phyloP scores from a whole-genome alignment of 2,797 vertebrate species.

The Fistularia tabacaria region DNA sequence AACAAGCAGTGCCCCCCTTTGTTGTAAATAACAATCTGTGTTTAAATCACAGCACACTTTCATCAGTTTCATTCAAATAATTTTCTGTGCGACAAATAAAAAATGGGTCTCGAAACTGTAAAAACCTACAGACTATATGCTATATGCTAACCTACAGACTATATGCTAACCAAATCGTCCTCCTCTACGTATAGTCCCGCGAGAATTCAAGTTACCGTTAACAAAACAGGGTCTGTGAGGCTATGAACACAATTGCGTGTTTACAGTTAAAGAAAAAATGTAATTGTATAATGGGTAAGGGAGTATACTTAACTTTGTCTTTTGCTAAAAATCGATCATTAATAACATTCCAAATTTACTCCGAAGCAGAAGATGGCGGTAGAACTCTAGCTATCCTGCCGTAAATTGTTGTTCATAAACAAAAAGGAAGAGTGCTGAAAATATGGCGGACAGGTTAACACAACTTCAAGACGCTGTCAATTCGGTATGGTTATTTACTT shows the following conservation, averaged over 20 bases:
- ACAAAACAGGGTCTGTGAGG: not conserved
- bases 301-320: too few species aligned
- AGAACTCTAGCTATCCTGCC: fast-evolving
- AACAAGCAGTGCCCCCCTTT: not conserved
- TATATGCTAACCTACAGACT: too few species aligned
- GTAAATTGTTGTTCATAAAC: not conserved
- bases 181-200: not conserved
- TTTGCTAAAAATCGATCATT: too few species aligned
- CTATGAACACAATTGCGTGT: not conserved
- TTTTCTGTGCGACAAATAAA: too few species aligned
- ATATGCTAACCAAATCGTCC: not conserved
- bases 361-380: not conserved
- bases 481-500: slow-evolving; percentile 76
- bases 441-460: slow-evolving; percentile 91
- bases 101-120: too few species aligned
- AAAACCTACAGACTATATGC: too few species aligned
- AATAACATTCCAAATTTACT: not conserved
- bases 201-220: not conserved
- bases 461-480: slow-evolving; percentile 96
- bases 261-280: too few species aligned
- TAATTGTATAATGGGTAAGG: too few species aligned
- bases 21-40: not conserved
- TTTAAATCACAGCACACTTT: not conserved
- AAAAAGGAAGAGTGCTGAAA: not conserved
- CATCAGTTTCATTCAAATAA: too few species aligned